Evolutionary conservation across 2,113 vertebrate genomes (phyloP), one percentile per base, ranked within the genome.

Genomic region (Andinoacara biseriatus): DNA sequence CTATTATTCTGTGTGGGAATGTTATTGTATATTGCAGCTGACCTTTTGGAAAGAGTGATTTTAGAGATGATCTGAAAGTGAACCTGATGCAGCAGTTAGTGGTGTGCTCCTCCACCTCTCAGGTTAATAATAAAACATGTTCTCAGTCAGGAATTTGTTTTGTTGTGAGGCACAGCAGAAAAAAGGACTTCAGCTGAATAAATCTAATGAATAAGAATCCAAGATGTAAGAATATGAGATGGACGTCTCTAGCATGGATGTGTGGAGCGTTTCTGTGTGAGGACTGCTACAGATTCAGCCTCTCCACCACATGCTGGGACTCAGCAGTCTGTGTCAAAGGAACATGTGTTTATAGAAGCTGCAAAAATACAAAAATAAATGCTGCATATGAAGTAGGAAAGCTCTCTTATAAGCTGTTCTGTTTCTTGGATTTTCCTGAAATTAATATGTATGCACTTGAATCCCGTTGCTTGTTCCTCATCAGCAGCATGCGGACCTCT

Each of bases 271-370:
- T 63, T 57, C 20, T 83, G 61, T 87, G 74, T 35, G 79, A 74
- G 52, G 20, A 56, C 49, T 63, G 33, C 54, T 58, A 43, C 78
- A 35, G 40, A 63, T 74, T 77, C 69, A 60, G 61, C 80, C n/a
- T 72, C 67, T 54, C 46, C 26, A 54, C 46, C 67, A 52, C 67
- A 72, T 26, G 11, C 24, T 6, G 31, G 43, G 49, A 38, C 57
- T 82, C 88, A 79, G 69, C 76, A 56, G 60, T 79, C 40, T 80
- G 60, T 80, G 69, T 84, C 57, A 75, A 29, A 54, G 74, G 85
- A 57, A 80, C 78, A 74, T 74, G 74, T 76, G 43, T 82, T 78
- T 33, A 35, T 52, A 57, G 52, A 65, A 56, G 76, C 69, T 58
- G 49, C 56, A 60, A 61, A 58, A 77, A 29, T 11, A 24, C 72